Evolutionary conservation across 2,113 vertebrate genomes (phyloP).

Genomic region (Petaurus breviceps): DNA sequence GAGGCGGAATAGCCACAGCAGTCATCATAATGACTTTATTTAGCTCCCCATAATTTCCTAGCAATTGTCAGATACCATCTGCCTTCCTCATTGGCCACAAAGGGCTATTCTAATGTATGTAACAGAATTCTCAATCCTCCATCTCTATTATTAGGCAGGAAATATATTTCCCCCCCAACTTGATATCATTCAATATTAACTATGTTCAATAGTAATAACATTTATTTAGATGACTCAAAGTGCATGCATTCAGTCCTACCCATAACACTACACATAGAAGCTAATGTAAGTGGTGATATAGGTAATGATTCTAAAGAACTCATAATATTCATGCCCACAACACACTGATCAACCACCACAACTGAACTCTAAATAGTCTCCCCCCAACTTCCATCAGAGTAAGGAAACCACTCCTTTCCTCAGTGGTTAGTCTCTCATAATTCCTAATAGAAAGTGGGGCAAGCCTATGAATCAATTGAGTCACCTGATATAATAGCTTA

Average conservation of each 20-base stretch:
- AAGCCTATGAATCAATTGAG: background rate
- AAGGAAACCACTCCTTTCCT: background rate
- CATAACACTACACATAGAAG: background rate
- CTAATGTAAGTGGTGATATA: background rate
- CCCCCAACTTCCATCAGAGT: background rate
- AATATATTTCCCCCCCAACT: background rate
- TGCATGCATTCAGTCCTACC: background rate
- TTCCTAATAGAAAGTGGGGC: background rate
- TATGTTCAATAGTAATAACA: background rate
- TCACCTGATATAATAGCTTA: background rate
- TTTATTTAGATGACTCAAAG: background rate
- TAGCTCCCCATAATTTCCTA: background rate
- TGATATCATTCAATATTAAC: background rate
- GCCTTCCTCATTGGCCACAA: background rate
- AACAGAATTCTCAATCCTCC: background rate
- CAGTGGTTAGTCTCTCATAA: background rate
- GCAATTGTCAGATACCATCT: background rate
- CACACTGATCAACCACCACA: background rate
- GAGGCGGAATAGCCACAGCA: background rate
- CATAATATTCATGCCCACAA: background rate
- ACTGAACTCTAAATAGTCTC: background rate
- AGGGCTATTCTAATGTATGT: background rate
- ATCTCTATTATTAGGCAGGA: background rate
- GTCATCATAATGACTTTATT: background rate
- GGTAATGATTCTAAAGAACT: background rate